A percentile compares a stretch with the other conserved stretches of the same genome.
Conservation (phyloP, 2,113 vertebrate genomes). For the Herpailurus yagouaroundi region DNA sequence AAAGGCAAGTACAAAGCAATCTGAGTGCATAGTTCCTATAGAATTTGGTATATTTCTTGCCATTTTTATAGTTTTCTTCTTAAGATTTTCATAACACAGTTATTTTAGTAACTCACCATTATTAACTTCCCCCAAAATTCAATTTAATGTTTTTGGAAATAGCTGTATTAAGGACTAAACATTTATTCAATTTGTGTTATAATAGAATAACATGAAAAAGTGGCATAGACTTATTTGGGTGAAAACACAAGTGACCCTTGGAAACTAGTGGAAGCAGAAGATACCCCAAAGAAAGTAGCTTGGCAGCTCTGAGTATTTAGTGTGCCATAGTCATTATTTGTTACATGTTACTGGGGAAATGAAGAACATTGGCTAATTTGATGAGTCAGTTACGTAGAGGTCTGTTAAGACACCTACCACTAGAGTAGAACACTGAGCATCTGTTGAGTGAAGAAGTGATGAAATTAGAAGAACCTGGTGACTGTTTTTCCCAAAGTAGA, state of each 20-base stretch:
- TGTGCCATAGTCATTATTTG: not conserved
- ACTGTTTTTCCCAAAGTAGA: not conserved
- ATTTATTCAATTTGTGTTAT: not conserved
- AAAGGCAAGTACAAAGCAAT: not conserved
- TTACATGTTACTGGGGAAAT: not conserved
- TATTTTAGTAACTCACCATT: conserved; percentile 12
- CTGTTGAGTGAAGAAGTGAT: not conserved
- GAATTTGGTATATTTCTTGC: not conserved
- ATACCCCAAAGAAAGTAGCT: not conserved
- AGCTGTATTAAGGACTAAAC: not conserved
- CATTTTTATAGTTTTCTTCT: not conserved
- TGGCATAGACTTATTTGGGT: not conserved
- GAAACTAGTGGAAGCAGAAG: not conserved
- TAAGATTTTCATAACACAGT: not conserved
- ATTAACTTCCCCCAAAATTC: not conserved
- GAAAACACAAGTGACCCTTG: not conserved
- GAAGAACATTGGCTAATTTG: no score
- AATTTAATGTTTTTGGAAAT: not conserved
- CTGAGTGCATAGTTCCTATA: not conserved
- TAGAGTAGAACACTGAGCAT: not conserved
- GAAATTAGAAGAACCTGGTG: not conserved
- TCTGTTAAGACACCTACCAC: not conserved
- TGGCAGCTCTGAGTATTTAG: not conserved
- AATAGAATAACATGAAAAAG: not conserved
- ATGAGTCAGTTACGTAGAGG: not conserved